Conservation (phyloP, 2,113 vertebrate genomes). For the Platanista minor region DNA sequence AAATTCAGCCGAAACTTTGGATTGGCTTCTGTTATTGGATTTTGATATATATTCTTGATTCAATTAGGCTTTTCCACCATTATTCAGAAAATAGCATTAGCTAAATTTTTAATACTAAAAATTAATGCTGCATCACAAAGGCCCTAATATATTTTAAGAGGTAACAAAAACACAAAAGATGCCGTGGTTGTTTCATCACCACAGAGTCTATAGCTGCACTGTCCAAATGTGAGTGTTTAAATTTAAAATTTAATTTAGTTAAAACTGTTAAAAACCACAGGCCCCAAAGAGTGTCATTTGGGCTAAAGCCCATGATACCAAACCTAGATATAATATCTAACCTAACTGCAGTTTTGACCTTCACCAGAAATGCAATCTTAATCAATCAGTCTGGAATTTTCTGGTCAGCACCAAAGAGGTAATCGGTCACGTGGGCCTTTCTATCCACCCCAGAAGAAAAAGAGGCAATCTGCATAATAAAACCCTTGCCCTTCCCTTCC, state of each 20-base stretch:
- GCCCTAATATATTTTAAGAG: not conserved
- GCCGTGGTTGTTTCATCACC: conserved; percentile 72
- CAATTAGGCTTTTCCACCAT: not conserved
- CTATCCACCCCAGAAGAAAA: not conserved
- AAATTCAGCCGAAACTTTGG: not conserved
- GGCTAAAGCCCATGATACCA: not conserved
- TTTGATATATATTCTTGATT: conserved; percentile 1
- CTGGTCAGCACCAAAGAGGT: not conserved
- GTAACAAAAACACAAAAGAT: conserved; percentile 79
- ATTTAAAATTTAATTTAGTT: not conserved
- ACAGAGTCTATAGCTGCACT: conserved; percentile 55
- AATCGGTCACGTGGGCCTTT: not conserved
- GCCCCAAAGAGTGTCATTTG: not conserved
- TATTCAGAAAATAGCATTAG: not conserved
- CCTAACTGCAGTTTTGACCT: not conserved
- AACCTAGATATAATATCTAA: not conserved
- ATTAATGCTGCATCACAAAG: not conserved
- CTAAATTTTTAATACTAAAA: not conserved
- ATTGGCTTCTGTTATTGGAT: not conserved
- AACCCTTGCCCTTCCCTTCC: not conserved
- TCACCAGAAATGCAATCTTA: not conserved
- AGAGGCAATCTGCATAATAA: not conserved
- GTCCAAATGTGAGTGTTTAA: not conserved
- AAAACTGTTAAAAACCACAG: not conserved
- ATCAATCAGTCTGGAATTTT: not conserved